phyloP scores from a whole-genome alignment of 2,113 vertebrate genomes.

The Dicrurus megarhynchus region DNA sequence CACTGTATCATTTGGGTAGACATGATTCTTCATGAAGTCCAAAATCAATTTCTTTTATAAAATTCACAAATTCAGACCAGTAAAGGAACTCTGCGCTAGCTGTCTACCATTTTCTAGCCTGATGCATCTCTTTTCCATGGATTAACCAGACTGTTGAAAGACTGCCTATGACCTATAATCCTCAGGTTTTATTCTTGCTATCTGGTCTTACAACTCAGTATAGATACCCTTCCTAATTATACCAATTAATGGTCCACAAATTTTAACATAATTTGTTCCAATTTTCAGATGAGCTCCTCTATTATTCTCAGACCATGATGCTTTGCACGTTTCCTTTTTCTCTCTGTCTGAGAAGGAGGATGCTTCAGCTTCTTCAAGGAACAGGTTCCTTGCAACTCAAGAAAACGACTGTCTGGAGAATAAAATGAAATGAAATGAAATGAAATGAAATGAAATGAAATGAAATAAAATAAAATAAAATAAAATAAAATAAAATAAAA shows the following conservation, averaged over 20 bases:
- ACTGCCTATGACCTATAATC: neutral
- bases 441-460: neutral
- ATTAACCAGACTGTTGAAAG: neutral
- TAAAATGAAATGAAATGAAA: neutral
- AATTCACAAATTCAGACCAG: neutral
- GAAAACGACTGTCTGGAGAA: neutral
- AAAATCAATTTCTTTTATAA: neutral
- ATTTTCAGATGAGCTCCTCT: neutral
- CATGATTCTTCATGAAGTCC: neutral
- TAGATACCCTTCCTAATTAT: neutral
- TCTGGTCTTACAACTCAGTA: neutral
- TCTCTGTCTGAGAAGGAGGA: neutral
- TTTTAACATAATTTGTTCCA: neutral
- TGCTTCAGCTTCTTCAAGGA: neutral
- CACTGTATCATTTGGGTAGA: neutral
- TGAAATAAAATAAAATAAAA: neutral
- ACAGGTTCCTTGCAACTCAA: neutral
- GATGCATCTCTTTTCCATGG: neutral
- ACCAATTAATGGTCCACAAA: rapidly evolving
- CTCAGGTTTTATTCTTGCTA: neutral
- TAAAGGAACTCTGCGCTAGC: neutral
- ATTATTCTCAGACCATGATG: neutral
- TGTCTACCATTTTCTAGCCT: neutral
- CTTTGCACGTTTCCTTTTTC: neutral
- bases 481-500: neutral